Evolutionary conservation across 2,113 vertebrate species (phyloP), one percentile per base, ranked within the genome.

Genomic region (Pomatostomus ruficeps): DNA sequence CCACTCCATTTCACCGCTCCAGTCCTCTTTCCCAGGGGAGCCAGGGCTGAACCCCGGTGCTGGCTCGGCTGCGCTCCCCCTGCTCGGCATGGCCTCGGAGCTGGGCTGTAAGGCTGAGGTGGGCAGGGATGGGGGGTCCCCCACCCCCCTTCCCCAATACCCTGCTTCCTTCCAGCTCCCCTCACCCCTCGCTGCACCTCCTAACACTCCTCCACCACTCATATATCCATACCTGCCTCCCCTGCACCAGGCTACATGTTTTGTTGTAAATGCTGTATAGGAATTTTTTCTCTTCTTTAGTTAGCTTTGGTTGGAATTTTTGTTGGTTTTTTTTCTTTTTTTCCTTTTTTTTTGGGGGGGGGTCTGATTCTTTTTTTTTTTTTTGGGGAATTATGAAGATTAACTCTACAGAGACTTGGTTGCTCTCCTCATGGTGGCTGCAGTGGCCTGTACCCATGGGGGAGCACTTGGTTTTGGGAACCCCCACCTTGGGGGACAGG

Each of bases 201-300:
- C 75, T 88, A 91, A 89, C 96, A 97, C 96, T 97, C 93, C 96
- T 93, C 92, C 93, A 95, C 85, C 92, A 57, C 78, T 96, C 92
- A 86, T 93, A 91, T 98, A 97, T 93, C 89, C 96, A 90, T 72
- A 94, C 93, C 97, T 95, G 89, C 96, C 61, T 97, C 36, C 71
- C 82, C 89, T 79, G 78, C 93, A 59, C 61, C 90, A 89, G 73
- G 92, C 97, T 98, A 97, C 92, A 96, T 88, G 93, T 96, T 98
- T 97, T 95, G 95, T 98, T 98, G 98, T 98, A 98, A 98, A 98
- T 98, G 98, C 97, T 98, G 98, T 98, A 98, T 98, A 98, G 98
- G 96, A 97, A 77, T 88, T 97, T 89, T 96, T 96, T 96, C 87
- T 96, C 88, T 77, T 90, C 88, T 84, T 96, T 97, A 83, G 93